Conservation (phyloP, 2,113 vertebrate genomes). For the crab-eating macaque (Macaca fascicularis) region T2T-MFA8v1.1 NC_088387.1:12346001-12346500, state of each 20-base stretch:
- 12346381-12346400: not conserved
- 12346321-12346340: not conserved
- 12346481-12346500: not conserved
- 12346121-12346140: constrained; percentile 8
- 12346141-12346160: not conserved
- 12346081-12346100: no score
- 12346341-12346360: not conserved
- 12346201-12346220: not conserved
- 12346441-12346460: not conserved
- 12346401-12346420: not conserved
- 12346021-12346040: no score
- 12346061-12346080: no score
- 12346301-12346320: not conserved
- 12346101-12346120: no score
- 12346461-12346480: not conserved
- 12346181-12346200: not conserved
- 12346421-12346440: not conserved
- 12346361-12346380: not conserved
- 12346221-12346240: not conserved
- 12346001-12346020: no score
- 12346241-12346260: not conserved
- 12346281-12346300: not conserved
- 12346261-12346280: not conserved
- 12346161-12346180: not conserved
- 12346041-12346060: no score